Evolutionary conservation across 1,140 invertebrate species (phyloP).

Genomic region (Panagrolaimus sp.): DNA sequence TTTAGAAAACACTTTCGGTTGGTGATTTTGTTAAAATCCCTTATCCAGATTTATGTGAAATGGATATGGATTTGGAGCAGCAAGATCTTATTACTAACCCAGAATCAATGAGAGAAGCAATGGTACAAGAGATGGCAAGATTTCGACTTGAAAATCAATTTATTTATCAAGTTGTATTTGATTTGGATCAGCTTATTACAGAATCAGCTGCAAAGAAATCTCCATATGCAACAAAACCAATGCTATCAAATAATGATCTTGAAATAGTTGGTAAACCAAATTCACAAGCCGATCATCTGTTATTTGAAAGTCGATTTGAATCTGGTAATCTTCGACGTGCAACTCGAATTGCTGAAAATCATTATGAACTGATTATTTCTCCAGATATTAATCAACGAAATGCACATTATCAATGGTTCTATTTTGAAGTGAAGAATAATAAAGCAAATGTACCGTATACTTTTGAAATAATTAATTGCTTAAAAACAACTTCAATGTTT

Average conservation of each 20-base stretch:
- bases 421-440: conserved; percentile 79
- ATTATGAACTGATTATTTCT: conserved; percentile 88
- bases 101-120: conserved; percentile 31
- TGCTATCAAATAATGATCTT: conserved; percentile 27
- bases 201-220: conserved; percentile 16
- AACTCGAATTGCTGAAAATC: conserved; percentile 74
- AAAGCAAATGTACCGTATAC: conserved; percentile 68
- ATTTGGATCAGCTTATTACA: conserved; percentile 64
- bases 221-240: not conserved
- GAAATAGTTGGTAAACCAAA: conserved; percentile 59
- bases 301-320: conserved; percentile 91
- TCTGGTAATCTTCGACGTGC: conserved; percentile 89
- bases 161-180: conserved; percentile 65
- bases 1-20: conserved; percentile 62
- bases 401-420: conserved; percentile 81
- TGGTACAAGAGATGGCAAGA: conserved; percentile 15
- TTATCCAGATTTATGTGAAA: conserved; percentile 68
- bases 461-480: conserved; percentile 85
- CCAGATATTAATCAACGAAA: conserved; percentile 76
- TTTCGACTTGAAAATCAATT: conserved; percentile 6
- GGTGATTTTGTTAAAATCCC: conserved; percentile 71
- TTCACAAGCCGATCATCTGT: conserved; percentile 64
- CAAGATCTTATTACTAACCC: conserved; percentile 67
- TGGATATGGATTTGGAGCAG: conserved; percentile 62
- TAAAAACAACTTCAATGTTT: conserved; percentile 80